Evolutionary conservation across 2,113 vertebrate species (phyloP).

Genomic region (Neotragus pygmaeus): DNA sequence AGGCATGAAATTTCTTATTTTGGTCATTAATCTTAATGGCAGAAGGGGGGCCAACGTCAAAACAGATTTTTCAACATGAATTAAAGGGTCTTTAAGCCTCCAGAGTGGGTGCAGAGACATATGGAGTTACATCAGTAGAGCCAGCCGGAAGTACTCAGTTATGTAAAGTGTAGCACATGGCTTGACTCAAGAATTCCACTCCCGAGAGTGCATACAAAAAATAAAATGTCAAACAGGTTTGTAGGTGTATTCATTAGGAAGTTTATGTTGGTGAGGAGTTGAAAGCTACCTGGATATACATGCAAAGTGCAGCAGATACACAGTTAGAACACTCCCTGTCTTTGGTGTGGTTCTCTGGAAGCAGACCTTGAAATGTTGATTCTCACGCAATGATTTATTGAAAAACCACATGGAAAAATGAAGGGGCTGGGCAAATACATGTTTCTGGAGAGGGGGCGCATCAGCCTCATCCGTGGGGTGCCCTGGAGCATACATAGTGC

Average conservation of each 20-base stretch:
- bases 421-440: background rate
- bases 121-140: background rate
- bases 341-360: background rate
- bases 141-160: background rate
- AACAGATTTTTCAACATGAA: background rate
- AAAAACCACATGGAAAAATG: background rate
- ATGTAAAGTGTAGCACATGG: background rate
- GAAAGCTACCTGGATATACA: fast-evolving
- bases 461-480: background rate
- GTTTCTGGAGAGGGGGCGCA: fast-evolving
- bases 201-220: background rate
- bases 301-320: too few species aligned
- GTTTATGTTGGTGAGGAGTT: too few species aligned
- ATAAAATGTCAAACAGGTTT: background rate
- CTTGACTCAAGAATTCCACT: background rate
- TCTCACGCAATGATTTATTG: background rate
- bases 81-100: background rate
- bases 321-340: fast-evolving
- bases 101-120: background rate
- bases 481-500: background rate
- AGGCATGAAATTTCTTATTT: background rate
- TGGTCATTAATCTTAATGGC: background rate
- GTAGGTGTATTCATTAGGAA: background rate
- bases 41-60: background rate
- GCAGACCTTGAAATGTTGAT: background rate